phyloP scores from a whole-genome alignment of 2,888 invertebrate genomes.

The Aleiodes alternator region DNA sequence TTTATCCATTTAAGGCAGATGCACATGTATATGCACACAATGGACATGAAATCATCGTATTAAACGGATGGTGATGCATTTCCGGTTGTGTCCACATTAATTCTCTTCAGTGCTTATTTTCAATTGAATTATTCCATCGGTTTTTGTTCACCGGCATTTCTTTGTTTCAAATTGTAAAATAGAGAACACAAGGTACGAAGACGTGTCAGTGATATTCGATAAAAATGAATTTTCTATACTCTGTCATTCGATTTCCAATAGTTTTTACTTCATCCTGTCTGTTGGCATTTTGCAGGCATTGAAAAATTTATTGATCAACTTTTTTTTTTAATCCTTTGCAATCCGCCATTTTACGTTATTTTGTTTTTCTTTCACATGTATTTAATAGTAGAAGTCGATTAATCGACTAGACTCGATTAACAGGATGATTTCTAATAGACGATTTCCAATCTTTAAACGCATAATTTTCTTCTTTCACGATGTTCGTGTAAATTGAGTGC shows the following conservation, averaged over 20 bases:
- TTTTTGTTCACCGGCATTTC: not conserved
- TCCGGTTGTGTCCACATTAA: not conserved
- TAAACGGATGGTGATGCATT: not conserved
- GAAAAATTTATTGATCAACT: conserved; percentile 34
- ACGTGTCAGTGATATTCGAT: conserved; percentile 5
- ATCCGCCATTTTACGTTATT: conserved; percentile 4
- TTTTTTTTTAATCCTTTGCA: conserved; percentile 6
- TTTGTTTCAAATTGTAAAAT: no score
- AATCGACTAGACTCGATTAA: conserved; percentile 48
- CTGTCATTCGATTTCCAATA: conserved; percentile 28
- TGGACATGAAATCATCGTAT: not conserved
- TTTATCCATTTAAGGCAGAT: not conserved
- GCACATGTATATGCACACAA: not conserved
- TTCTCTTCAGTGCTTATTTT: not conserved
- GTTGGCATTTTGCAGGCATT: not conserved
- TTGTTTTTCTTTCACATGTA: conserved; percentile 15
- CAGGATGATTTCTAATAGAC: conserved; percentile 31
- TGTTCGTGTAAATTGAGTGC: conserved; percentile 52
- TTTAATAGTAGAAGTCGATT: conserved; percentile 28
- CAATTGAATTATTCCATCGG: not conserved
- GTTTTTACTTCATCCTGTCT: conserved; percentile 6
- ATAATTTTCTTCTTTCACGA: conserved; percentile 43
- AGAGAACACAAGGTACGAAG: no score
- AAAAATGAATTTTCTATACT: conserved; percentile 25
- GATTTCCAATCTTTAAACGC: conserved; percentile 45